Evolutionary conservation across 2,797 vertebrate species (phyloP).

Genomic region (Peromyscus melanophrys): DNA sequence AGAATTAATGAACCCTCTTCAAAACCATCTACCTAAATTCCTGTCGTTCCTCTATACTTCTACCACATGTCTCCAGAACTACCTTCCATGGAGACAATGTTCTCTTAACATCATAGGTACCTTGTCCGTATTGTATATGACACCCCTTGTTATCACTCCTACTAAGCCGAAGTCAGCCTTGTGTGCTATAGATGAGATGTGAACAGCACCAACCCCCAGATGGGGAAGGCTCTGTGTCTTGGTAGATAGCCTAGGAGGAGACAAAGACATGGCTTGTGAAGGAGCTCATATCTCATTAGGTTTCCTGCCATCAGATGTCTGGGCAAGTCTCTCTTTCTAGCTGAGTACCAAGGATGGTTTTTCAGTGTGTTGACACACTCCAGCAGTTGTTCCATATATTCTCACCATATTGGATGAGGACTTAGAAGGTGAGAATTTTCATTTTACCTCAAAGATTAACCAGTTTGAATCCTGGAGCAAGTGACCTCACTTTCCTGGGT

Average conservation of each 20-base stretch:
- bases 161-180: not conserved
- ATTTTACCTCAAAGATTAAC: not conserved
- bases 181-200: not conserved
- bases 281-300: not conserved
- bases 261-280: not conserved
- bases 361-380: not conserved
- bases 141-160: not conserved
- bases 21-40: conserved; percentile 6
- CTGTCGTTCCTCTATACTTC: not conserved
- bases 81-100: not conserved
- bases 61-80: accelerated
- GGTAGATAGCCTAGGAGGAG: not conserved
- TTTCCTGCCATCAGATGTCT: not conserved
- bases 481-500: not conserved
- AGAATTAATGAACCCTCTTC: not conserved
- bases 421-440: not conserved
- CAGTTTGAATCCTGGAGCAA: not conserved
- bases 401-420: not conserved
- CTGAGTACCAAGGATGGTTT: not conserved
- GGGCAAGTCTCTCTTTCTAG: not conserved
- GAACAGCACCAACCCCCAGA: not conserved
- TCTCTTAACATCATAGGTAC: not conserved
- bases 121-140: not conserved
- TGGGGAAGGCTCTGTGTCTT: not conserved
- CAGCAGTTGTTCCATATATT: not conserved